A percentile compares a stretch with the other conserved stretches of the same genome.
phyloP scores from a whole-genome alignment of 2,888 invertebrate species.

The Auanema sp. region DNA sequence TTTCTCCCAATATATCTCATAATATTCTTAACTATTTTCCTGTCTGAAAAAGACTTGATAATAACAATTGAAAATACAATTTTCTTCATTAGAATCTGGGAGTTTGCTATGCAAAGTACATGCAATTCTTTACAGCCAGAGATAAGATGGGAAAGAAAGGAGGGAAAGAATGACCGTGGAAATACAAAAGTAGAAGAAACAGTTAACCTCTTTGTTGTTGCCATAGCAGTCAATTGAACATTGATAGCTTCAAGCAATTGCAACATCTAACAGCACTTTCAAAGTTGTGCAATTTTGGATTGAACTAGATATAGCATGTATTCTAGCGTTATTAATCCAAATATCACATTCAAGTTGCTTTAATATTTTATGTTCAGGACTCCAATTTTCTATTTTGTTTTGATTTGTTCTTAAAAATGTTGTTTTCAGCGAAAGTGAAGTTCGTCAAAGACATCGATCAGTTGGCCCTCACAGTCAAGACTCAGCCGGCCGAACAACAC shows the following conservation, averaged over 20 bases:
- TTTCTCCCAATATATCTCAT: too few species aligned
- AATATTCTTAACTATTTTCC: not conserved
- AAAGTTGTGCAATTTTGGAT: not conserved
- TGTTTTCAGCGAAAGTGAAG: constrained; percentile 12
- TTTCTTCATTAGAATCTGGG: too few species aligned
- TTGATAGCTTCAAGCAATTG: too few species aligned
- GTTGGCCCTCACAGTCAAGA: constrained; percentile 10
- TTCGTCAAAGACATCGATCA: constrained; percentile 13
- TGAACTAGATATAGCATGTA: constrained; percentile 4
- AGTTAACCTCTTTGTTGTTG: too few species aligned
- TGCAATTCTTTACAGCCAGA: constrained; percentile 15
- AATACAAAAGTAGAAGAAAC: too few species aligned
- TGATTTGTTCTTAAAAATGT: not conserved
- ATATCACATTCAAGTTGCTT: too few species aligned
- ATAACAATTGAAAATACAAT: constrained; percentile 1
- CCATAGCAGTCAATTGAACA: too few species aligned
- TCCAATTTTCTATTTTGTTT: too few species aligned
- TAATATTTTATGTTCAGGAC: too few species aligned
- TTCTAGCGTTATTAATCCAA: not conserved
- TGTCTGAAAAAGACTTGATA: constrained; percentile 4
- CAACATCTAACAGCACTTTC: too few species aligned
- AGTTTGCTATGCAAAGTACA: constrained; percentile 18
- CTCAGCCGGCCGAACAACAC: not conserved
- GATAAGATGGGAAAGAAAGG: constrained; percentile 14
- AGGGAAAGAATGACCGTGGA: not conserved